A percentile compares a stretch with the other conserved stretches of the same genome.
Conservation (phyloP, 1,140 invertebrate genomes). For the Tetragonula clypearis region DNA sequence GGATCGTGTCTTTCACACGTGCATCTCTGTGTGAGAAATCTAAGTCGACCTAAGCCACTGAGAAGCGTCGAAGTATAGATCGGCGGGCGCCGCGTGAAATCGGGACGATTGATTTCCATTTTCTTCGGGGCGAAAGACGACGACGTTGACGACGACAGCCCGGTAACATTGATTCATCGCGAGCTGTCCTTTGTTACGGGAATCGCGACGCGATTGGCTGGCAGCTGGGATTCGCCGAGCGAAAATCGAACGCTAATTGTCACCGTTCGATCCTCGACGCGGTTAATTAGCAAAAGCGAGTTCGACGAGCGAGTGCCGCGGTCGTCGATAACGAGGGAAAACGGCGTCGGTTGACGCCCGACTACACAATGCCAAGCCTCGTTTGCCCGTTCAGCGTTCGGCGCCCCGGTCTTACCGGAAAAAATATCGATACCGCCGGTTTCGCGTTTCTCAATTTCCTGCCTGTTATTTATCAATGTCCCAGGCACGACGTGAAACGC, state of each 20-base stretch:
- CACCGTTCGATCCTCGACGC: neutral
- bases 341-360: neutral
- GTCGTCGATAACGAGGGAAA: conserved; percentile 18
- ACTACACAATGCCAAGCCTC: neutral
- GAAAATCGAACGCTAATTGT: conserved; percentile 32
- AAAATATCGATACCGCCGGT: neutral
- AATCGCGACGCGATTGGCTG: neutral
- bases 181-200: neutral
- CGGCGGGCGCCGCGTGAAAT: neutral
- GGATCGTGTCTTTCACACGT: too few species aligned
- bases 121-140: conserved; percentile 2
- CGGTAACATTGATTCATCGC: conserved; percentile 7
- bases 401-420: neutral
- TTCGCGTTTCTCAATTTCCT: neutral
- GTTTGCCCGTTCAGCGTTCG: neutral
- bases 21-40: too few species aligned
- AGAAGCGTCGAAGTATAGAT: neutral
- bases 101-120: conserved; percentile 17
- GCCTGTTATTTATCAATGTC: neutral
- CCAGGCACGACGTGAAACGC: neutral
- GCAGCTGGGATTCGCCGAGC: neutral
- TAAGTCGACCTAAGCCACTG: neutral
- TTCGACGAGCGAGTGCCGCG: neutral
- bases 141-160: neutral
- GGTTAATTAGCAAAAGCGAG: conserved; percentile 17